phyloP scores from a whole-genome alignment of 2,113 vertebrate genomes.

The Bubo scandiacus region DNA sequence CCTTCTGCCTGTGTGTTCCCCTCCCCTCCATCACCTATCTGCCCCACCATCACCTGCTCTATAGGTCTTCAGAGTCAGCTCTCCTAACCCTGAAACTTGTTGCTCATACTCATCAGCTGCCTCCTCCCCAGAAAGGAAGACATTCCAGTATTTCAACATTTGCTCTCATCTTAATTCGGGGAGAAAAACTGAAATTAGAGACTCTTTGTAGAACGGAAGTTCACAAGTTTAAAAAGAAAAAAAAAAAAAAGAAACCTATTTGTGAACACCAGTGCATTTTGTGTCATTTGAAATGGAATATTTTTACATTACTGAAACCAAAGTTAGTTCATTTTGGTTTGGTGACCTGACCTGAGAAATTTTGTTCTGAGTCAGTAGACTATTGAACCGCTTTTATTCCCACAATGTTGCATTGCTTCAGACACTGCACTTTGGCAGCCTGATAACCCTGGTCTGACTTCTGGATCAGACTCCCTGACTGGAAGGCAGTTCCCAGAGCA shows the following conservation, averaged over 20 bases:
- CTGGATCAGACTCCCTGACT: neutral
- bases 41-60: neutral
- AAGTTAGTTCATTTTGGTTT: constrained; percentile 38
- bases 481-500: neutral
- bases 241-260: neutral
- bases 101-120: constrained; percentile 5
- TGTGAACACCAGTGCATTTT: neutral
- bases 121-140: constrained; percentile 3
- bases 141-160: constrained; percentile 54
- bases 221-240: constrained; percentile 34
- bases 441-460: neutral
- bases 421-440: neutral
- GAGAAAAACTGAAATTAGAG: constrained; percentile 36
- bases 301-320: constrained; percentile 52
- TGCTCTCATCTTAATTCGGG: neutral
- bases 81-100: neutral
- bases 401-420: neutral
- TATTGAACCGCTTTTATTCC: constrained; percentile 25
- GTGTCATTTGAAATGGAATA: constrained; percentile 38
- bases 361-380: constrained; percentile 48
- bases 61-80: neutral
- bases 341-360: constrained; percentile 48
- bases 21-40: neutral
- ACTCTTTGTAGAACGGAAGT: neutral
- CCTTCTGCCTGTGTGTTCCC: neutral